Evolutionary conservation across 2,888 invertebrate genomes (phyloP).

Genomic region (Spatulosminthurus flaviceps): DNA sequence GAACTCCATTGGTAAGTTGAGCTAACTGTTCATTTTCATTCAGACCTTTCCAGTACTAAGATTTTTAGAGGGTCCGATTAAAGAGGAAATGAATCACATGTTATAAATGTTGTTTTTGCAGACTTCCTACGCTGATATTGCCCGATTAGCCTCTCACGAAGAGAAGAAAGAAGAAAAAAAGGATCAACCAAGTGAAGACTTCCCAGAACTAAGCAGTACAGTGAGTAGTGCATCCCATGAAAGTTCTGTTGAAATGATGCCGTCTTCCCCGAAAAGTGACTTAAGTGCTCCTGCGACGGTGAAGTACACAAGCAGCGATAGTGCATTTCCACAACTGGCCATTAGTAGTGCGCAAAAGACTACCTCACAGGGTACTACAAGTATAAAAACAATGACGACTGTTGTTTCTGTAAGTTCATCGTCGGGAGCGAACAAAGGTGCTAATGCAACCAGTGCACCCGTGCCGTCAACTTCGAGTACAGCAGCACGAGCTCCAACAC

Average conservation of each 20-base stretch:
- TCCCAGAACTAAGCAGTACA: slow-evolving; percentile 37
- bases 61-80: too few relatives aligned
- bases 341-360: slow-evolving; percentile 27
- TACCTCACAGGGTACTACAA: slow-evolving; percentile 36
- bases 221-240: slow-evolving; percentile 11
- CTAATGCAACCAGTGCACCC: neutral
- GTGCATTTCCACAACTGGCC: slow-evolving; percentile 45
- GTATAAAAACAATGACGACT: slow-evolving; percentile 24
- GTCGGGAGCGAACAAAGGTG: neutral
- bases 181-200: slow-evolving; percentile 40
- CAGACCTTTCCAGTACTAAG: neutral
- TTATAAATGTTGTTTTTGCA: neutral
- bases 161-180: slow-evolving; percentile 30
- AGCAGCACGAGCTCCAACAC: slow-evolving; percentile 9
- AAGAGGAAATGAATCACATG: neutral
- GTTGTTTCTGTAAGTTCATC: slow-evolving; percentile 26
- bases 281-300: neutral
- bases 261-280: slow-evolving; percentile 42
- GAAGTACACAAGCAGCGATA: slow-evolving; percentile 8
- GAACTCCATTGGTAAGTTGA: slow-evolving; percentile 26
- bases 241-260: slow-evolving; percentile 28
- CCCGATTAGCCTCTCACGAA: slow-evolving; percentile 34
- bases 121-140: slow-evolving; percentile 45
- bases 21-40: neutral
- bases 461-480: neutral